Conservation (phyloP, 2,113 vertebrate species). For the Ptilonorhynchus violaceus region DNA sequence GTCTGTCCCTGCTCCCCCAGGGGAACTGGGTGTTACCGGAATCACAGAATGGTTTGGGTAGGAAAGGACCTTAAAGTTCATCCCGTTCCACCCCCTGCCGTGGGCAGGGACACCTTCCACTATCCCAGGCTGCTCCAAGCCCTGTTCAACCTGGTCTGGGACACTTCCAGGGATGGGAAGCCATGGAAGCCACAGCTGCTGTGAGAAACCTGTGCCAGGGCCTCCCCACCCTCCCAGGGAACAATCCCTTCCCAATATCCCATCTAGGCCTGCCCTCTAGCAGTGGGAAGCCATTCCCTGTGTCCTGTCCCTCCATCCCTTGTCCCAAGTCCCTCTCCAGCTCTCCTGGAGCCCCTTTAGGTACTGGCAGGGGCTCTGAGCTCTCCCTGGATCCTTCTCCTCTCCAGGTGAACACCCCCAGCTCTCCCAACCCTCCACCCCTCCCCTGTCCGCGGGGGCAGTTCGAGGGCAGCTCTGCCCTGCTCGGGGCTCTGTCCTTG, state of each 20-base stretch:
- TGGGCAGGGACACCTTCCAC: not conserved
- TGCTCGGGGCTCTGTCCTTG: not conserved
- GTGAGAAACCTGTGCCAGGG: not conserved
- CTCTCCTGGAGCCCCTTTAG: not conserved
- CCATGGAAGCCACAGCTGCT: not conserved
- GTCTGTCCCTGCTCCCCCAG: not conserved
- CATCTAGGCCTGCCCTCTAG: not conserved
- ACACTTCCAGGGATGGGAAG: not conserved
- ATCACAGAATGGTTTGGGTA: not conserved
- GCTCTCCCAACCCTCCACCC: not conserved
- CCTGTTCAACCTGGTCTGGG: not conserved
- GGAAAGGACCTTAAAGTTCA: not conserved
- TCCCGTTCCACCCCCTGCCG: rapidly evolving
- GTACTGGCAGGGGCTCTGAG: not conserved
- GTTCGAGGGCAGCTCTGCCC: rapidly evolving
- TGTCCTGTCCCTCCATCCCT: not conserved
- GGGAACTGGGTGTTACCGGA: not conserved
- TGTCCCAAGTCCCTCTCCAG: not conserved
- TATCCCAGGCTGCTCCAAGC: not conserved
- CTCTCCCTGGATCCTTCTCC: not conserved
- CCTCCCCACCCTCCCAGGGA: not conserved
- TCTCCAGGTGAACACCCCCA: not conserved
- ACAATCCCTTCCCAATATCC: not conserved
- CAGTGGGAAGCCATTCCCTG: not conserved
- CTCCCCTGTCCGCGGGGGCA: rapidly evolving